Evolutionary conservation across 2,888 invertebrate genomes (phyloP), one percentile per base, ranked within the genome.

Genomic region (Eudasyphora cyanicolor): DNA sequence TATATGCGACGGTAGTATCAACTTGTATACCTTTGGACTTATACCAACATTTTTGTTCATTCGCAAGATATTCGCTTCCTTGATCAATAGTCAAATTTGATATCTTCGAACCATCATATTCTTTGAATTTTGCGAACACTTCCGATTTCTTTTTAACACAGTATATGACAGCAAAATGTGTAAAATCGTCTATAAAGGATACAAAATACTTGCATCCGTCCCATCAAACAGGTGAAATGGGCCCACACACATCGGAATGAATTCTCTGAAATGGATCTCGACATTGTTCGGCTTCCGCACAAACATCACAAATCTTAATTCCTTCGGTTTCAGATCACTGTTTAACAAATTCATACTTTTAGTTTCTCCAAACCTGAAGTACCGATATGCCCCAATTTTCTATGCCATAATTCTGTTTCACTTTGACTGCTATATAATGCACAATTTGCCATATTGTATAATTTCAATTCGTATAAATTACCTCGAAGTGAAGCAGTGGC

Each of bases 341-440:
- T 64, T 64, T 38, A 38, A 19, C n/a, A 69, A 45, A 21, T 38
- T 17, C 2, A 69, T 7, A n/a, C 42, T 45, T 45, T 19, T 24
- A 38, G 45, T 7, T 24, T 4, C 8, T 69, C 69, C 21, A 69
- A 45, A 2, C 45, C 27, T n/a, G n/a, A 14, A n/a, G 2, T 12
- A 27, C 24, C 45, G 24, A 69, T 38, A 24, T 69, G 69, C 7
- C 38, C 38, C n/a, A 45, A 6, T 38, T 42, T 17, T 32, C 42
- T 38, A 45, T 45, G 45, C 69, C 69, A 69, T 14, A 69, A 42
- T n/a, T 42, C 45, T 42, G 21, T 12, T 14, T 45, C 45, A 45
- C 42, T 69, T 69, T 69, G 14, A 21, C 2, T 45, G 14, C 69
- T n/a, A 5, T 21, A 45, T 45, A 69, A 45, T 6, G 27, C 45